Conservation (phyloP, 2,797 vertebrate genomes). For the Agapornis canus region DNA sequence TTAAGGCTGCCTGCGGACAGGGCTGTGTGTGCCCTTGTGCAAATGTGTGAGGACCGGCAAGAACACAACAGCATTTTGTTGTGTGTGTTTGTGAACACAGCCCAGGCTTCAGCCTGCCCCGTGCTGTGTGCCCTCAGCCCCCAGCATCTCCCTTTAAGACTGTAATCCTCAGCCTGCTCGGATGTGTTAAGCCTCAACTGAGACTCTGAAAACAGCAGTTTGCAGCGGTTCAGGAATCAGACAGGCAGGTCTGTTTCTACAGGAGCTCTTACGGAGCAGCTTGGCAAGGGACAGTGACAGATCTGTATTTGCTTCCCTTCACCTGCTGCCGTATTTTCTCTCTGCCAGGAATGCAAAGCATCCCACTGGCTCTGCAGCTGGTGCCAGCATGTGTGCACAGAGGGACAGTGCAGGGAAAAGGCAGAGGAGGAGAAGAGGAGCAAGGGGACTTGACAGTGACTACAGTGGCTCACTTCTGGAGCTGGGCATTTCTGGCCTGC, state of each 20-base stretch:
- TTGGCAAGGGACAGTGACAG: conserved; percentile 20
- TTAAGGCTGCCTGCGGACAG: background rate
- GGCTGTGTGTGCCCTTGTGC: background rate
- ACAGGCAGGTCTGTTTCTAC: conserved; percentile 30
- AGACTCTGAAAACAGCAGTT: background rate
- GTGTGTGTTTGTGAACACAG: background rate
- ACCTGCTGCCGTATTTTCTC: conserved; percentile 51
- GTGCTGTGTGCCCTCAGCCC: background rate
- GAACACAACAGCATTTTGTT: background rate
- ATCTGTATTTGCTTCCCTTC: conserved; percentile 56
- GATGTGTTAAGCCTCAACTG: background rate
- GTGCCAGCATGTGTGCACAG: background rate
- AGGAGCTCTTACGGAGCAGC: conserved; percentile 22
- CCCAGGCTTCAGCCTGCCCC: background rate
- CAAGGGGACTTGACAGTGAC: background rate
- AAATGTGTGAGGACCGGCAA: background rate
- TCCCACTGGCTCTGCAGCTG: conserved; percentile 51
- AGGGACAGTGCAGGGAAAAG: background rate
- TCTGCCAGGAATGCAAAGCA: conserved; percentile 47
- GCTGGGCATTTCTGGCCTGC: background rate
- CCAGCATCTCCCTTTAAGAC: background rate
- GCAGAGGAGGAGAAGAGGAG: background rate
- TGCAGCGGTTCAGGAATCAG: conserved; percentile 28
- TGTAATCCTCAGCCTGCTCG: background rate
- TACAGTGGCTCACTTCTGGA: background rate